Base-by-base conservation (phyloP, 2,113 vertebrate species). In the Taurulus bubalis region DNA sequence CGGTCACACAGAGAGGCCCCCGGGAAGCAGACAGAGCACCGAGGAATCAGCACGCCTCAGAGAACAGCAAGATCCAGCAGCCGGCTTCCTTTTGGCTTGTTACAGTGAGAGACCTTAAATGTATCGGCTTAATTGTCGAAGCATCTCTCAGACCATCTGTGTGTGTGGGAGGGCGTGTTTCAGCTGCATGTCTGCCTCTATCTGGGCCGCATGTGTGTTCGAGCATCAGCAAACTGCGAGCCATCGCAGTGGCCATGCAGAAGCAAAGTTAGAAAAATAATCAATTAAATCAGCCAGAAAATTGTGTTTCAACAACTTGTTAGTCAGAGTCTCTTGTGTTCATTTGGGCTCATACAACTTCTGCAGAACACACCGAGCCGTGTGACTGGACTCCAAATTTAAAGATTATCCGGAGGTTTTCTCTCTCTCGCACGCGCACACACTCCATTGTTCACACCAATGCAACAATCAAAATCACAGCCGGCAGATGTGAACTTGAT, bases 101-200 rank as follows among this genome's bases (percentile, higher is more conserved):
- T 84, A 83, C 86, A 88, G 69, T 77, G 75, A 71, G 77, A 83
- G 74, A 76, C 71, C 88, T 68, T 81, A 87, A 89, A 88, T 75
- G 78, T 80, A 90, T 83, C 70, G 40, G 60, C 86, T 84, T 89
- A 87, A 90, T 87, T 86, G 81, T 86, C n/a, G 55, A 71, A 34
- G 79, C 84, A 82, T 88, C 87, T 81, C 85, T 90, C 79, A 68
- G 80, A 90, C 85, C 88, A 88, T 90, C 90, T 93, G 86, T 74
- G 77, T 58, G 56, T 59, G 56, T 59, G 71, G 74, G 82, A 75
- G 76, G 55, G 32, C 2, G n/a, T 53, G 74, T 77, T 71, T 34
- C 62, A 78, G 79, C 71, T 72, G 80, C 53, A n/a, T 77, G 72
- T 70, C 74, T 68, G 55, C 79, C 49, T 82, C 30, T 0, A 40